phyloP scores from a whole-genome alignment of 2,797 vertebrate genomes.

The Smutsia gigantea region DNA sequence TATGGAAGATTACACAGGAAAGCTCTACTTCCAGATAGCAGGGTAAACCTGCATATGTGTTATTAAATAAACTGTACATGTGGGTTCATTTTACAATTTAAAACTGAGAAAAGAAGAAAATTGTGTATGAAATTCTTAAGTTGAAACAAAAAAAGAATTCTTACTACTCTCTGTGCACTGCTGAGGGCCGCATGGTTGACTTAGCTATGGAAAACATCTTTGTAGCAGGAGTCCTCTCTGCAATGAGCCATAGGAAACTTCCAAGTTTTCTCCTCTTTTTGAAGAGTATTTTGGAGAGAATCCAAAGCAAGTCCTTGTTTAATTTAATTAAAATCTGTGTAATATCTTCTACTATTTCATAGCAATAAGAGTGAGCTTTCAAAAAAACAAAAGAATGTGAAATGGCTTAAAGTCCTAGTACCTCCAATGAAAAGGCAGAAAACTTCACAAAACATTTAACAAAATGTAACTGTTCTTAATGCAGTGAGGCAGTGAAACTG shows the following conservation, averaged over 20 bases:
- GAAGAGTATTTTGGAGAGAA: constrained; percentile 19
- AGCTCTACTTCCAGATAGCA: neutral
- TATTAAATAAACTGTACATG: neutral
- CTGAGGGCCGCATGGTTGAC: neutral
- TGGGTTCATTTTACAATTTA: neutral
- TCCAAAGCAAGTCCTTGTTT: constrained; percentile 1
- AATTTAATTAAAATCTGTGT: constrained; percentile 29
- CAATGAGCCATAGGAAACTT: neutral
- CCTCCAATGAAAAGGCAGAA: constrained; percentile 4
- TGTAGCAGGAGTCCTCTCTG: neutral
- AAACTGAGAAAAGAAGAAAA: neutral
- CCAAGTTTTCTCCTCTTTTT: neutral
- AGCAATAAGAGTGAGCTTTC: neutral
- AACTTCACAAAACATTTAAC: neutral
- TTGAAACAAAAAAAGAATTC: neutral
- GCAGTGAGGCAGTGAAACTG: neutral
- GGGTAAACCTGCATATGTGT: neutral
- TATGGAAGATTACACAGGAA: neutral
- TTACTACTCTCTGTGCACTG: neutral
- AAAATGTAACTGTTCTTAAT: constrained; percentile 35
- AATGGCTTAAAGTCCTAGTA: neutral
- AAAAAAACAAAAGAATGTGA: constrained; percentile 10
- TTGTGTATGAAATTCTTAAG: neutral
- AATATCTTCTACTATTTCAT: neutral
- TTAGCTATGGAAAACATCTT: neutral